phyloP scores from a whole-genome alignment of 2,888 invertebrate species.

The Spisula subtruncata region DNA sequence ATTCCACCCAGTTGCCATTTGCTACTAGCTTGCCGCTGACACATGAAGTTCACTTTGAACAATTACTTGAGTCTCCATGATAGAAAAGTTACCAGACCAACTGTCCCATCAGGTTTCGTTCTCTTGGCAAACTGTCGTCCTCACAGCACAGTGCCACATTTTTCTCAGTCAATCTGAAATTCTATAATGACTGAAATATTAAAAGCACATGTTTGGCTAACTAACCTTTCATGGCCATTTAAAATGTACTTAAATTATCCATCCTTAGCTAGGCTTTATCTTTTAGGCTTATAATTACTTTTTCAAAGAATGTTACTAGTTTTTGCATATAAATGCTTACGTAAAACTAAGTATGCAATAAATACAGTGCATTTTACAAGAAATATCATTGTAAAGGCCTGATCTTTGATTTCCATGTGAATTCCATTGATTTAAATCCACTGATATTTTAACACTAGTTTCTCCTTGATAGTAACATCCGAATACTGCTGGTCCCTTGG shows the following conservation, averaged over 20 bases:
- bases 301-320: neutral
- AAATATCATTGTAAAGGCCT: neutral
- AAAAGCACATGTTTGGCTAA: conserved; percentile 41
- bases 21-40: neutral
- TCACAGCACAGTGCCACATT: neutral
- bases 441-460: neutral
- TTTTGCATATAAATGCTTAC: conserved; percentile 2
- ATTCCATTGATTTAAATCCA: conserved; percentile 14
- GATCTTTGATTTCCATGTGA: neutral
- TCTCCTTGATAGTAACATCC: conserved; percentile 5
- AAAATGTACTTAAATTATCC: neutral
- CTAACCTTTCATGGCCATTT: conserved; percentile 16
- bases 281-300: neutral
- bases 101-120: neutral
- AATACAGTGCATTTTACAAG: conserved; percentile 6
- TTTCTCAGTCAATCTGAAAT: conserved; percentile 58
- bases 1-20: conserved; percentile 32
- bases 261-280: neutral
- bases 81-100: neutral
- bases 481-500: neutral
- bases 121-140: conserved; percentile 16
- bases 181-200: conserved; percentile 63
- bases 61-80: too few species aligned
- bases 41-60: neutral
- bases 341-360: neutral